Evolutionary conservation across 35 echinoderm and acorn worm species (phyloP).

Genomic region (Stichopus chloronotus): DNA sequence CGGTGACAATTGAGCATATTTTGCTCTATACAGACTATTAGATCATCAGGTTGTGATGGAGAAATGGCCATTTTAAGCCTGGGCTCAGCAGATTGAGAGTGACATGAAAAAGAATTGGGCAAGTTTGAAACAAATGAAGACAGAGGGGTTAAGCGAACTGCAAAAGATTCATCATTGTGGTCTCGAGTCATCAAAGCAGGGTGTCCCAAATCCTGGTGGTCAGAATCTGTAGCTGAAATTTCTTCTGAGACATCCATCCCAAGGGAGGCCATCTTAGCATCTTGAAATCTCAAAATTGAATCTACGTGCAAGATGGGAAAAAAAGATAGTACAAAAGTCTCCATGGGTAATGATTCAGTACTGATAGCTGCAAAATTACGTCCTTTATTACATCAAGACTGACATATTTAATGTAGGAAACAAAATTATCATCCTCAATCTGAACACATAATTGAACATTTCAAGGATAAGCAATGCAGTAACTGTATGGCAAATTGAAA

Average conservation of each 20-base stretch:
- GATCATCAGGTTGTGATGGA: background rate
- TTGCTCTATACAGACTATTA: conserved; percentile 26
- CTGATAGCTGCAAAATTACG: background rate
- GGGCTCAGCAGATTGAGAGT: conserved; percentile 5
- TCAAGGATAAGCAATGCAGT: no score
- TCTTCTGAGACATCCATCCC: background rate
- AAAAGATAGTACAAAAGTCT: no score
- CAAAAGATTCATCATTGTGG: background rate
- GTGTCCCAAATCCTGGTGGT: background rate
- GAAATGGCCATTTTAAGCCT: background rate
- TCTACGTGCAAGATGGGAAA: no score
- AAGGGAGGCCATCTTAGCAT: background rate
- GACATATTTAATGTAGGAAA: no score
- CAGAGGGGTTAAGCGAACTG: conserved; percentile 28
- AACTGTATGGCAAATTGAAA: no score
- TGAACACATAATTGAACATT: no score
- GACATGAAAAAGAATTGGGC: conserved; percentile 4
- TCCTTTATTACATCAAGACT: background rate
- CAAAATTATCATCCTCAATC: no score
- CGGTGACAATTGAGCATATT: conserved; percentile 16
- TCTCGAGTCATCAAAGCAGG: background rate
- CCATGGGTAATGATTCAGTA: no score
- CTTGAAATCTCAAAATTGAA: background rate
- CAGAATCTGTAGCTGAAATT: background rate
- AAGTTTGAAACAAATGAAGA: conserved; percentile 11